Conservation (phyloP, 64 coral and sea anemone genomes). For the Platygyra sinensis region DNA sequence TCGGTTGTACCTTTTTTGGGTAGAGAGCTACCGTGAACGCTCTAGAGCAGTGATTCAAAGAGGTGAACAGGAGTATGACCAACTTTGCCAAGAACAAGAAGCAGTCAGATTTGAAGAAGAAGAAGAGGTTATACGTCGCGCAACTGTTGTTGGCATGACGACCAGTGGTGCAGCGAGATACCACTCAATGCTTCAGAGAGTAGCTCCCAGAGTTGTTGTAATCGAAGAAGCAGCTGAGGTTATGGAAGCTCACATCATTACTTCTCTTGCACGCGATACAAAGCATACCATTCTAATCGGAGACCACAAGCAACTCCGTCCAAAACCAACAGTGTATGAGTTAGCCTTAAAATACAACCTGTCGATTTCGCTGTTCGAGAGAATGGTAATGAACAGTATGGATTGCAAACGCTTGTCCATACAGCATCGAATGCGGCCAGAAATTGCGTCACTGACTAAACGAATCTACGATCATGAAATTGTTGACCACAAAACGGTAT, state of each 20-base stretch:
- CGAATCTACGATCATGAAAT: slow-evolving; percentile 81
- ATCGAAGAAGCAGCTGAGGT: slow-evolving; percentile 94
- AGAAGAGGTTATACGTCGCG: slow-evolving; percentile 42
- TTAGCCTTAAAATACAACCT: slow-evolving; percentile 78
- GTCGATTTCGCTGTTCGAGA: slow-evolving; percentile 84
- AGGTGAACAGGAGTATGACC: slow-evolving; percentile 36
- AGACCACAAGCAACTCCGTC: slow-evolving; percentile 88
- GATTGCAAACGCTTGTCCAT: slow-evolving; percentile 70
- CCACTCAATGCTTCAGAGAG: slow-evolving; percentile 65
- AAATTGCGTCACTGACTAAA: slow-evolving; percentile 75
- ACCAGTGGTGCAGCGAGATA: slow-evolving; percentile 82
- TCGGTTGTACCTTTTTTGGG: slow-evolving; percentile 43
- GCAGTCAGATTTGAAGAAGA: slow-evolving; percentile 16
- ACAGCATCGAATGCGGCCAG: slow-evolving; percentile 86
- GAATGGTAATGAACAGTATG: slow-evolving; percentile 88
- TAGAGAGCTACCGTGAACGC: slow-evolving; percentile 20
- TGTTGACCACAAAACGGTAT: slow-evolving; percentile 70
- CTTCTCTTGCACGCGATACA: slow-evolving; percentile 60
- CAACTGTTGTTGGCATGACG: slow-evolving; percentile 91
- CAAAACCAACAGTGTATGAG: slow-evolving; percentile 81
- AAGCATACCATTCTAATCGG: slow-evolving; percentile 80
- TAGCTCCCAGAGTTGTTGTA: slow-evolving; percentile 71
- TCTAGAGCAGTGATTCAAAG: neutral
- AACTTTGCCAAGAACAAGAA: slow-evolving; percentile 25
- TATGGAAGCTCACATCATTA: slow-evolving; percentile 87